Base-by-base conservation (phyloP, 2,113 vertebrate species). In the Orthochromis malagaraziensis region DNA sequence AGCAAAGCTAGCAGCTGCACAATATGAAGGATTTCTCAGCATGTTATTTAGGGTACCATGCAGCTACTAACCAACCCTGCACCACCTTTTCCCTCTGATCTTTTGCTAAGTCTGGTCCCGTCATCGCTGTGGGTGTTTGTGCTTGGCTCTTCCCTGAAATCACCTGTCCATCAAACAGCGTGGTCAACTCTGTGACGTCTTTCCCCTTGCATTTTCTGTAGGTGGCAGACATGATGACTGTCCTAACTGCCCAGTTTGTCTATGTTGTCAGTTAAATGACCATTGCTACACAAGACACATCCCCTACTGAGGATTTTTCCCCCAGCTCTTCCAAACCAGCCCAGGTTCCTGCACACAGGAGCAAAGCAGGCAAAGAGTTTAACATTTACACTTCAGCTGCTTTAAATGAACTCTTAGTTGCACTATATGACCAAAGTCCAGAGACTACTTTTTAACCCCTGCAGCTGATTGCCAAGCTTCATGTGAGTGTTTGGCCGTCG, bases 401-500 rank as follows among this genome's bases (percentile, higher is more conserved):
- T 49, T 12, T 31, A 65, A 83, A 86, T 55, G 7, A 83, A 7
- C 38, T 47, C 82, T 60, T 4, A 83, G 16, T 63, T 45, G 33
- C 11, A 31, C 21, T 7, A 7, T 75, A 81, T 47, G 7, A 68
- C 4, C 29, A 60, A 38, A 31, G 53, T 33, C 58, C 5, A 82
- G 16, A 65, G 35, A 26, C 17, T n/a, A 49, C n/a, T 11, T 31
- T 60, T 73, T 42, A 58, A 35, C 45, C 38, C 31, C 13, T 54
- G n/a, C 26, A 83, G 55, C 14, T 58, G 58, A 65, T 87, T 45
- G 26, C 26, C 19, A 68, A 3, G 55, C 31, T 81, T 88, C 33
- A 81, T 70, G 21, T 54, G 65, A 83, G 68, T 90, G 49, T 81
- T 86, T 73, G 84, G 21, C 53, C 84, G 84, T 87, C 91, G 93